phyloP scores from a whole-genome alignment of 2,113 vertebrate species.

The Psilopsiagon aymara region DNA sequence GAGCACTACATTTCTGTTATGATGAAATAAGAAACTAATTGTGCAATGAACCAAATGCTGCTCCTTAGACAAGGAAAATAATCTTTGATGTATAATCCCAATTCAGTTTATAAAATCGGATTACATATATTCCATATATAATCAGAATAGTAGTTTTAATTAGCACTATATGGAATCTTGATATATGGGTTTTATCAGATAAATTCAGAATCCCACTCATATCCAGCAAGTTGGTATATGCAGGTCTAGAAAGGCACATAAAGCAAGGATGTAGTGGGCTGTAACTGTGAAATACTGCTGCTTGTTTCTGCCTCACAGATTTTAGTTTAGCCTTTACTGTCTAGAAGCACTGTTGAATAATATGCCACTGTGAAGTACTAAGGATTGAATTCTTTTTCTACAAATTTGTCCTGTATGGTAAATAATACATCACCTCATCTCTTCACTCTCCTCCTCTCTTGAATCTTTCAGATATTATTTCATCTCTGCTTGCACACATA shows the following conservation, averaged over 20 bases:
- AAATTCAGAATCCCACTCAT: not conserved
- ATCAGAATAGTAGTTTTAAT: conserved; percentile 8
- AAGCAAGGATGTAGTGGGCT: conserved; percentile 39
- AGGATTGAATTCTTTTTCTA: conserved; percentile 46
- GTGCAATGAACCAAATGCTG: not conserved
- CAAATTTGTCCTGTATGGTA: not conserved
- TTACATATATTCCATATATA: not conserved
- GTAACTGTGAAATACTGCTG: conserved; percentile 63
- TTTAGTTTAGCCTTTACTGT: conserved; percentile 62
- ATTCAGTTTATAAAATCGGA: not conserved
- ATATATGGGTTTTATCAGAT: not conserved
- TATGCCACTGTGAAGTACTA: not conserved
- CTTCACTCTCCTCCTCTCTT: not conserved
- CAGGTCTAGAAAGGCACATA: conserved; percentile 28
- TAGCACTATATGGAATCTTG: not conserved
- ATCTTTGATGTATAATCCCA: not conserved
- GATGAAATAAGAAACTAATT: conserved; percentile 13
- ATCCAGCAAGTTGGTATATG: not conserved
- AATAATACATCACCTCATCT: conserved; percentile 31
- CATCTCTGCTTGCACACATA: not conserved
- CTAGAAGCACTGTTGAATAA: conserved; percentile 20
- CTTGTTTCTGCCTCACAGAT: conserved; percentile 61
- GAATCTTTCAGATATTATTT: not conserved
- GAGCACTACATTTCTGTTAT: not conserved
- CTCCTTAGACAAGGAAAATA: not conserved